Percentiles rank a stretch among this genome's conserved stretches.
These are phyloP conservation scores for Lasaia peninsularis DNA, from an alignment of 1,140 invertebrate genomes.

Conservation along the genomic window DNA sequence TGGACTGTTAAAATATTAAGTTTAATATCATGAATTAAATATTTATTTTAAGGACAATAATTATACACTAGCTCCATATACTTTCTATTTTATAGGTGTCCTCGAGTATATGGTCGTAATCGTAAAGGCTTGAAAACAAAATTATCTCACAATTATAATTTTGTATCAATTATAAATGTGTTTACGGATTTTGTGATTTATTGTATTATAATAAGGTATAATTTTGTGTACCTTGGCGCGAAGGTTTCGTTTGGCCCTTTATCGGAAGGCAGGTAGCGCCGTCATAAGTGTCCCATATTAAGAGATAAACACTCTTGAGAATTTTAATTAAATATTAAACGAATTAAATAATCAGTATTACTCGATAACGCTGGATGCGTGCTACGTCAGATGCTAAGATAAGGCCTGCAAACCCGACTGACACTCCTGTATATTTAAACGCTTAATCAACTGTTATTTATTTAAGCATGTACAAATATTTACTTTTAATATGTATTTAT, in stretches of 20 bases:
- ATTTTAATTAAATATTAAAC: conserved; percentile 77
- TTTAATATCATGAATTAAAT: conserved; percentile 6
- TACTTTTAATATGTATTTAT: conserved; percentile 24
- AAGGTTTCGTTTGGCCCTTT: conserved; percentile 47
- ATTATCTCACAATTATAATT: conserved; percentile 74
- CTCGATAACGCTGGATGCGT: conserved; percentile 69
- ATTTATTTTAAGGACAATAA: conserved; percentile 5
- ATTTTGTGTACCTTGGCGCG: conserved; percentile 54
- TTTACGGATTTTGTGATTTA: conserved; percentile 62
- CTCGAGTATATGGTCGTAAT: conserved; percentile 54
- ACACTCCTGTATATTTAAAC: conserved; percentile 54
- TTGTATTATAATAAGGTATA: conserved; percentile 48
- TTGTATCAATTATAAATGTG: conserved; percentile 60
- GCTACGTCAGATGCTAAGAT: conserved; percentile 59
- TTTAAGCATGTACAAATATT: conserved; percentile 43
- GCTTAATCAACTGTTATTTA: conserved; percentile 41
- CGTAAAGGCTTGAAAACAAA: conserved; percentile 64
- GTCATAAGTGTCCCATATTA: conserved; percentile 75
- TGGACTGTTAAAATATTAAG: conserved; percentile 3
- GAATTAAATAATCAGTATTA: conserved; percentile 77
- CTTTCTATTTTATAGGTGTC: conserved; percentile 59
- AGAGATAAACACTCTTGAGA: conserved; percentile 72
- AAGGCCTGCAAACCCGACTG: conserved; percentile 48
- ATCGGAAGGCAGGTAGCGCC: conserved; percentile 69
- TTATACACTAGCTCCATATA: conserved; percentile 43